Evolutionary conservation across 1,140 invertebrate species (phyloP).

Genomic region (Achroia grisella): DNA sequence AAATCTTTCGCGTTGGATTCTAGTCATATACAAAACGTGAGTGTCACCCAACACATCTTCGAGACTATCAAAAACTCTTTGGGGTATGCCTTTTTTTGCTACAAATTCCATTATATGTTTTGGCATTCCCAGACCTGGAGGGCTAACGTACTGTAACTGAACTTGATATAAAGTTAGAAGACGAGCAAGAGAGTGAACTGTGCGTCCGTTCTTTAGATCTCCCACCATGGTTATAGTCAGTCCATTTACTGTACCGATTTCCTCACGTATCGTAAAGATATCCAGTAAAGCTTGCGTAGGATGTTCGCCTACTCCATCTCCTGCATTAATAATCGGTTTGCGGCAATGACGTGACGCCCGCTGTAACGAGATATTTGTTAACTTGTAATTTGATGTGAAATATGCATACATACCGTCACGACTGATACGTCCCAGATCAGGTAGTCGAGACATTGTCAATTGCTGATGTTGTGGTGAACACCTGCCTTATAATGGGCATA

Average conservation of each 20-base stretch:
- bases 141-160: slow-evolving; percentile 92
- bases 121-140: slow-evolving; percentile 92
- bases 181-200: slow-evolving; percentile 97
- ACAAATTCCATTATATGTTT: slow-evolving; percentile 88
- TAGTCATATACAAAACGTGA: slow-evolving; percentile 98
- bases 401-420: too few relatives aligned
- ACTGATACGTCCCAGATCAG: too few relatives aligned
- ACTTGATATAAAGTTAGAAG: slow-evolving; percentile 94
- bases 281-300: slow-evolving; percentile 98
- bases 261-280: slow-evolving; percentile 98
- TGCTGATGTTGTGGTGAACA: too few relatives aligned
- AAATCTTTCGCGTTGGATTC: slow-evolving; percentile 97
- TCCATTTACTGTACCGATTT: slow-evolving; percentile 98
- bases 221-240: slow-evolving; percentile 95
- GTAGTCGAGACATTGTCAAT: too few relatives aligned
- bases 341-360: slow-evolving; percentile 85
- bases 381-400: not conserved
- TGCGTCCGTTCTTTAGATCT: slow-evolving; percentile 97
- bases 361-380: slow-evolving; percentile 71
- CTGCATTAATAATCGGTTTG: slow-evolving; percentile 97
- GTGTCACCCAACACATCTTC: slow-evolving; percentile 93
- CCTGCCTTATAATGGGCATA: too few relatives aligned
- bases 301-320: slow-evolving; percentile 98
- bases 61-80: slow-evolving; percentile 82
- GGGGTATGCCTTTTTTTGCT: slow-evolving; percentile 82